These are phyloP conservation scores for Catonia carolina DNA, from an alignment of 2,888 invertebrate species.

Conservation along the genomic window DNA sequence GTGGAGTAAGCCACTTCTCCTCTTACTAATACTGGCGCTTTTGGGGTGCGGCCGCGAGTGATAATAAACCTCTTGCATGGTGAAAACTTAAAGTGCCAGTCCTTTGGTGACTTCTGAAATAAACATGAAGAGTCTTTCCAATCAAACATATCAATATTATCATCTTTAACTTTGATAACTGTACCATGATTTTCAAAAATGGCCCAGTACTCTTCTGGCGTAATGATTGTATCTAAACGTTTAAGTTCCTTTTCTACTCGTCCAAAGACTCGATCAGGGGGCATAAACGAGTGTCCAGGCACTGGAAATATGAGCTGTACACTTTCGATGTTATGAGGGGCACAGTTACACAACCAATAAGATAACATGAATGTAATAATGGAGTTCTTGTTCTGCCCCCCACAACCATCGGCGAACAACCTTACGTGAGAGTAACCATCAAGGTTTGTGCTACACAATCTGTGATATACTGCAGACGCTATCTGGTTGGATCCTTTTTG, in stretches of 20 bases:
- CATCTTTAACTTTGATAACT: slow-evolving; percentile 23
- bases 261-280: too few species aligned
- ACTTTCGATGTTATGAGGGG: slow-evolving; percentile 26
- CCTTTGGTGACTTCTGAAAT: not conserved
- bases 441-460: slow-evolving; percentile 26
- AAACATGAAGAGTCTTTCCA: slow-evolving; percentile 25
- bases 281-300: too few species aligned
- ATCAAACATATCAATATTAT: slow-evolving; percentile 24
- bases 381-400: slow-evolving; percentile 36
- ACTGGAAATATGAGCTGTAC: slow-evolving; percentile 35
- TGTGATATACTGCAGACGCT: slow-evolving; percentile 35
- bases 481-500: slow-evolving; percentile 38
- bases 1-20: too few species aligned
- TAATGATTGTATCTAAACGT: too few species aligned
- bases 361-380: slow-evolving; percentile 34
- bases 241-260: too few species aligned
- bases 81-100: slow-evolving; percentile 11
- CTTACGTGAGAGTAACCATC: slow-evolving; percentile 6
- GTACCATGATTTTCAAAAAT: slow-evolving; percentile 28
- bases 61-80: too few species aligned
- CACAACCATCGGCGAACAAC: slow-evolving; percentile 21
- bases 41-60: too few species aligned
- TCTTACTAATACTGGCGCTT: too few species aligned
- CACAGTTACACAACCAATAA: slow-evolving; percentile 32
- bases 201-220: slow-evolving; percentile 28